phyloP scores from a whole-genome alignment of 2,113 vertebrate species.

The Daubentonia madagascariensis region DNA sequence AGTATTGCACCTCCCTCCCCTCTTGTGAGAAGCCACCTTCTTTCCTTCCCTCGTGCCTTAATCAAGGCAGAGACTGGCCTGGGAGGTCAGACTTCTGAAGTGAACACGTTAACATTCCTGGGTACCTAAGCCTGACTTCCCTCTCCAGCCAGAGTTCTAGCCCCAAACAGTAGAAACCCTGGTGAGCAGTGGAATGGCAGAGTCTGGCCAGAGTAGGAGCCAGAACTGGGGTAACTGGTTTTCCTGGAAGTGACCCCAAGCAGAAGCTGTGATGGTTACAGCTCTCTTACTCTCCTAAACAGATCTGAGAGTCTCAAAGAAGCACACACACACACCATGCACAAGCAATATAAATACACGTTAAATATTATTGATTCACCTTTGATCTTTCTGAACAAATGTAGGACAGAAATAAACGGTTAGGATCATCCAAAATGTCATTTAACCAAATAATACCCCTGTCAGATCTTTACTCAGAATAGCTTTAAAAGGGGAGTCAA shows the following conservation, averaged over 20 bases:
- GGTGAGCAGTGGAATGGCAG: not conserved
- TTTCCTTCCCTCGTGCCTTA: not conserved
- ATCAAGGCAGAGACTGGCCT: not conserved
- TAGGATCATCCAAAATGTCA: not conserved
- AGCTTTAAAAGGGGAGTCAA: not conserved
- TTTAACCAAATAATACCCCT: not conserved
- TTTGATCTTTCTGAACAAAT: not conserved
- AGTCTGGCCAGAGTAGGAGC: not conserved
- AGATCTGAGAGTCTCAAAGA: not conserved
- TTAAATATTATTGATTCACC: not conserved
- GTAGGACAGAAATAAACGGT: not conserved
- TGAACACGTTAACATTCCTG: not conserved
- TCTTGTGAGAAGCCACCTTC: no score
- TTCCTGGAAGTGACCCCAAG: not conserved
- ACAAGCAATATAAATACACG: not conserved
- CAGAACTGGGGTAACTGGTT: not conserved
- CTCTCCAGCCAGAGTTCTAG: not conserved
- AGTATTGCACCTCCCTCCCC: not conserved
- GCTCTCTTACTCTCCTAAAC: not conserved
- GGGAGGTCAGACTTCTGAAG: not conserved
- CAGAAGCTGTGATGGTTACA: not conserved
- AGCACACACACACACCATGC: accelerated
- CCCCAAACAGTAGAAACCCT: not conserved
- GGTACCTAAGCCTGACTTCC: not conserved
- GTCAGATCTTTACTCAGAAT: not conserved